These are phyloP conservation scores for Stenolophus ochropezus DNA, from an alignment of 2,888 invertebrate species.

Conservation along the genomic window DNA sequence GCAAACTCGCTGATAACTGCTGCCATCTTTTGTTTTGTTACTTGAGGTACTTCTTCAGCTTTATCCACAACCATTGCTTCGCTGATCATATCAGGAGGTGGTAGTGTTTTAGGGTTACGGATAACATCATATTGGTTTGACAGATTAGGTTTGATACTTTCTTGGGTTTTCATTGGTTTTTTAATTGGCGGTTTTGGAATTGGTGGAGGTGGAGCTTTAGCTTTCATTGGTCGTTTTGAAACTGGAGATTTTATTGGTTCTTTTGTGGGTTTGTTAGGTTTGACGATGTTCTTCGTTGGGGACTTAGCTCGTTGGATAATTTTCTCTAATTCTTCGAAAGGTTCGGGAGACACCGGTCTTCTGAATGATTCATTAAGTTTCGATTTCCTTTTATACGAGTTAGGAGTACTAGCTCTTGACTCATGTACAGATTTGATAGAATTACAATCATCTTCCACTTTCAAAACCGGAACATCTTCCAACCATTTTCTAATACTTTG, in stretches of 20 bases:
- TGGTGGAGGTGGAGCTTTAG: conserved; percentile 71
- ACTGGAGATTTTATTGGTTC: conserved; percentile 70
- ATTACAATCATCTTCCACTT: conserved; percentile 63
- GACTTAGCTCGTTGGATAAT: conserved; percentile 9
- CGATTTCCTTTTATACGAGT: conserved; percentile 19
- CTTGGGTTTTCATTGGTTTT: background rate
- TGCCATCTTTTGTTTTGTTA: conserved; percentile 78
- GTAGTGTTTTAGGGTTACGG: conserved; percentile 63
- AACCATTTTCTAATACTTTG: conserved; percentile 85
- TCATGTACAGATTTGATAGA: conserved; percentile 23
- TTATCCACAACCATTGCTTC: conserved; percentile 78
- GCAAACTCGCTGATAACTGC: conserved; percentile 77
- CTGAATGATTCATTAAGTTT: background rate
- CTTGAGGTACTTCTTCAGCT: conserved; percentile 55
- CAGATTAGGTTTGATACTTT: conserved; percentile 50
- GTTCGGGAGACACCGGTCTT: conserved; percentile 36
- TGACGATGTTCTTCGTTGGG: background rate
- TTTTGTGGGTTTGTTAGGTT: background rate
- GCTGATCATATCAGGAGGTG: conserved; percentile 79
- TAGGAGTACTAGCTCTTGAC: conserved; percentile 16
- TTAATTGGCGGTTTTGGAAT: conserved; percentile 65
- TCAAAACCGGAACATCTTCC: conserved; percentile 79
- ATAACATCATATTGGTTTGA: conserved; percentile 53
- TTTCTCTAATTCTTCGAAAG: conserved; percentile 6
- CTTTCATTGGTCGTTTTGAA: conserved; percentile 71